Evolutionary conservation across 2,797 vertebrate genomes (phyloP), one percentile per base, ranked within the genome.

Genomic region (Hafferia zeledoni): DNA sequence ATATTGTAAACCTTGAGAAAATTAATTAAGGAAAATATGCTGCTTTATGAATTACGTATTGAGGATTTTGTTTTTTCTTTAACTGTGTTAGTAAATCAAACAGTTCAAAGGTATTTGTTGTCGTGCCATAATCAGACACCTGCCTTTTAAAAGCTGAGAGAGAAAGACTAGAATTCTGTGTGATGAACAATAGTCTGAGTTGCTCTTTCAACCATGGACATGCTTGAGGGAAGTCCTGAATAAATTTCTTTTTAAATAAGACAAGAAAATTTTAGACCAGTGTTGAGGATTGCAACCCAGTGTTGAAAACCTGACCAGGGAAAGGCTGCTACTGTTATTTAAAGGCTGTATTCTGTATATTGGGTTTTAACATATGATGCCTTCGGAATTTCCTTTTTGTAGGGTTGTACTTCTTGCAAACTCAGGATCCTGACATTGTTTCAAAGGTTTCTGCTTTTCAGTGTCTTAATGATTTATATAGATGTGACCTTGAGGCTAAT

Each of bases 1-100:
- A 97, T 98, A 97, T 86, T 98, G 97, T 98, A 98, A 98, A 98
- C 89, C 83, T 97, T 93, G 96, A 97, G 96, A 98, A 98, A 98
- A 98, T 98, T 97, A 98, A 98, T 98, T 98, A 98, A 96, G 95
- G 96, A 97, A 98, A 97, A 98, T 96, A 97, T 97, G 95, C 94
- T 97, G 96, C 96, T 97, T 98, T 97, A 93, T 97, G 96, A 98
- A 97, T 96, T 96, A 94, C 59, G 81, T 98, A 96, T 97, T 98
- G 97, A 97, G 93, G 83, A 94, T 96, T 93, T 97, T 85, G 43
- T 2, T 35, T 39, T 57, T 71, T 88, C 90, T 97, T 97, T 97
- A 96, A 96, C 95, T 96, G 90, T 94, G 90, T 95, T 96, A 53
- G 30, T 96, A 97, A 97, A 95, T 97, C 95, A 98, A 97, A 97